phyloP scores from a whole-genome alignment of 2,888 invertebrate genomes.

The Acleris emargana region DNA sequence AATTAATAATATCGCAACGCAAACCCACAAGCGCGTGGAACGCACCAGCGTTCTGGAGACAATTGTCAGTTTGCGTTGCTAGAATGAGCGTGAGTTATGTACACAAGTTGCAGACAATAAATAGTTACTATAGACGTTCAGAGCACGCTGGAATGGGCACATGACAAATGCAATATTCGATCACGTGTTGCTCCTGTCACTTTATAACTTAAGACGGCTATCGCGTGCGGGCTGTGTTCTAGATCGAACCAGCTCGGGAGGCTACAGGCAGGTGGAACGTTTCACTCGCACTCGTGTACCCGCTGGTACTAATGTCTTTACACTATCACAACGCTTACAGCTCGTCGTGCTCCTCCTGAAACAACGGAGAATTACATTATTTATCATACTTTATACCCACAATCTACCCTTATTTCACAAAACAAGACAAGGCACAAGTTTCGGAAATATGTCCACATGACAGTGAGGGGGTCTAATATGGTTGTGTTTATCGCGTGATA shows the following conservation, averaged over 20 bases:
- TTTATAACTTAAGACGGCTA: not conserved
- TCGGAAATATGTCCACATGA: too few species aligned
- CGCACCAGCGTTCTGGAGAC: not conserved
- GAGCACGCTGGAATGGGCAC: conserved; percentile 9
- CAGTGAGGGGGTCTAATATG: too few species aligned
- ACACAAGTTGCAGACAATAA: conserved; percentile 34
- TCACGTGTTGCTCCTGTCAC: not conserved
- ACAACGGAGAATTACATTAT: conserved; percentile 45
- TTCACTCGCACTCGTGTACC: conserved; percentile 50
- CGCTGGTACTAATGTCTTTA: conserved; percentile 66
- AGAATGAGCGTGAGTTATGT: conserved; percentile 36
- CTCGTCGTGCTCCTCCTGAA: conserved; percentile 80
- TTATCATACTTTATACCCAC: conserved; percentile 1
- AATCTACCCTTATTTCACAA: too few species aligned
- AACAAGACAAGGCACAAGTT: too few species aligned
- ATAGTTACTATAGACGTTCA: conserved; percentile 31
- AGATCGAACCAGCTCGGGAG: not conserved
- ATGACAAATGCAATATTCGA: conserved; percentile 1
- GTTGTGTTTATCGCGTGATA: too few species aligned
- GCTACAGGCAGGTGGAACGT: conserved; percentile 20
- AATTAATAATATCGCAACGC: conserved; percentile 50
- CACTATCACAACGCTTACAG: conserved; percentile 64
- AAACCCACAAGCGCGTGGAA: conserved; percentile 13
- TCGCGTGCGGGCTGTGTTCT: not conserved
- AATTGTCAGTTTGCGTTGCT: conserved; percentile 15